phyloP scores from a whole-genome alignment of 92 coral and sea anemone species.

The Zoanthus solanderi region DNA sequence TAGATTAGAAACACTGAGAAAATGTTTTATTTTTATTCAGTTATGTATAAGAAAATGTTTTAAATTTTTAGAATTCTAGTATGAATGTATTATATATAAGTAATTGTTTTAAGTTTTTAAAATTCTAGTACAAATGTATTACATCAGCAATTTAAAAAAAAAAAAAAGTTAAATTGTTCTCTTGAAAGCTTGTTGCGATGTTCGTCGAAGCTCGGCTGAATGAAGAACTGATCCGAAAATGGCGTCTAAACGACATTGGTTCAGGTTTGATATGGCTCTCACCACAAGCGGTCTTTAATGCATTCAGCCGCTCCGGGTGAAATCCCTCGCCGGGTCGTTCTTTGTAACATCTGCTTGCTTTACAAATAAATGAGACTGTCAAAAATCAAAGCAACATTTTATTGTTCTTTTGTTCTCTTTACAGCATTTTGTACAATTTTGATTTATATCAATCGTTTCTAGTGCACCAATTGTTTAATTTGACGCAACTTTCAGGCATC shows the following conservation, averaged over 20 bases:
- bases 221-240: constrained; percentile 41
- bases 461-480: no score
- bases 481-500: no score
- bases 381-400: not conserved
- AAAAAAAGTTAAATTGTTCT: not conserved
- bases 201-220: not conserved
- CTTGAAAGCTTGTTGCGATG: not conserved
- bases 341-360: constrained; percentile 15
- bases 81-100: no score
- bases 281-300: constrained; percentile 23
- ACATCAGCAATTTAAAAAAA: not conserved
- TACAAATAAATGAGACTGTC: constrained; percentile 18
- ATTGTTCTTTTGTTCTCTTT: no score
- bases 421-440: no score
- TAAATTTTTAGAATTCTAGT: no score
- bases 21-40: not conserved
- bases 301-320: constrained; percentile 35
- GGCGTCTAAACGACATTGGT: constrained; percentile 10
- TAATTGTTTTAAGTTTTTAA: no score
- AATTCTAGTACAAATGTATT: no score
- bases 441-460: no score
- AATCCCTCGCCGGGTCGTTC: not conserved
- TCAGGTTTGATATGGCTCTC: constrained; percentile 14
- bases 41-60: no score
- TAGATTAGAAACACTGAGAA: not conserved